Conservation (phyloP, 1,140 invertebrate species). For the Nasonia longicornis region DNA sequence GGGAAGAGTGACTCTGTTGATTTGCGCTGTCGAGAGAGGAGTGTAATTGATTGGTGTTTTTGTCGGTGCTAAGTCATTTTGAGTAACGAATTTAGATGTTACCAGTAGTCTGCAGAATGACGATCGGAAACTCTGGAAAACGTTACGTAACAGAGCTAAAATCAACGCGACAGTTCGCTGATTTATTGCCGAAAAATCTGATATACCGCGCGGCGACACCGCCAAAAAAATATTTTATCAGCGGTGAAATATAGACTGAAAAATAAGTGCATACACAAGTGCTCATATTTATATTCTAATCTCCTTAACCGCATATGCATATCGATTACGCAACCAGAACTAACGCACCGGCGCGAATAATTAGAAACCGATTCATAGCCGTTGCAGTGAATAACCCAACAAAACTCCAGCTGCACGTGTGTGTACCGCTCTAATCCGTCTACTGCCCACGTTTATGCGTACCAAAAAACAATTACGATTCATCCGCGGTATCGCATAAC, state of each 20-base stretch:
- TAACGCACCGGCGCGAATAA: constrained; percentile 5
- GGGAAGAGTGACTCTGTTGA: not conserved
- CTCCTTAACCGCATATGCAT: not conserved
- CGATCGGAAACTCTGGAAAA: too few relatives aligned
- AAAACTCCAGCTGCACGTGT: not conserved
- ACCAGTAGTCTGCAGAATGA: too few relatives aligned
- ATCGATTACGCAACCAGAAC: not conserved
- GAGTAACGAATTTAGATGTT: too few relatives aligned
- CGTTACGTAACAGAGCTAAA: too few relatives aligned
- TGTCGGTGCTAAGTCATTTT: not conserved
- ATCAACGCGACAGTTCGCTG: too few relatives aligned
- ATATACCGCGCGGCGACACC: too few relatives aligned
- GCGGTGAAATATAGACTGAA: too few relatives aligned
- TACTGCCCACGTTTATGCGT: not conserved
- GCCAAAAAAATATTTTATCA: too few relatives aligned
- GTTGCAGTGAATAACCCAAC: not conserved
- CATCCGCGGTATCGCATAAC: not conserved
- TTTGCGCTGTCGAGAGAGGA: not conserved
- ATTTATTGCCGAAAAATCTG: too few relatives aligned
- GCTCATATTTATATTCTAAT: too few relatives aligned
- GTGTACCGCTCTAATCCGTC: not conserved
- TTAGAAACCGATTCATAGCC: constrained; percentile 8
- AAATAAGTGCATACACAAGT: too few relatives aligned
- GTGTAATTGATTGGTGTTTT: constrained; percentile 8
- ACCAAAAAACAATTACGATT: constrained; percentile 17